Conservation (phyloP, 1,140 invertebrate species). For the Calycopis cecrops region DNA sequence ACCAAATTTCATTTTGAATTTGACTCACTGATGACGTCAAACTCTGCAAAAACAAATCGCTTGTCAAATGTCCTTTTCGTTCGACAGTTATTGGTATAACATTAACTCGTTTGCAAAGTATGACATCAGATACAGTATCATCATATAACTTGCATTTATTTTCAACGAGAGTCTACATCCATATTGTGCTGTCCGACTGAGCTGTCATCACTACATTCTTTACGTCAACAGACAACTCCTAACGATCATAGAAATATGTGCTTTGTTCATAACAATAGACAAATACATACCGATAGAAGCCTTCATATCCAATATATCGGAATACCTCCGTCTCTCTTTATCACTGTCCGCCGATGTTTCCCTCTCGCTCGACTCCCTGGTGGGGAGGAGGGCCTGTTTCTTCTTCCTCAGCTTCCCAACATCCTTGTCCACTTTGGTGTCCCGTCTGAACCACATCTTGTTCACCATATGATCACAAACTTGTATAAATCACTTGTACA, state of each 20-base stretch:
- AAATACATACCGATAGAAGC: slow-evolving; percentile 55
- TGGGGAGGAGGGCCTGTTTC: slow-evolving; percentile 47
- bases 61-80: no score
- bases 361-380: slow-evolving; percentile 63
- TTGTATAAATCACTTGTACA: background rate
- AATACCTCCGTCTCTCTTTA: slow-evolving; percentile 60
- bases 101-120: no score
- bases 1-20: no score
- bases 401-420: slow-evolving; percentile 56
- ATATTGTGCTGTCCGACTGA: no score
- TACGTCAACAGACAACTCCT: background rate
- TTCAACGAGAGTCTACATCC: no score
- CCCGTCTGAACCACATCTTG: slow-evolving; percentile 70
- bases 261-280: slow-evolving; percentile 9
- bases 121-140: no score
- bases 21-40: no score
- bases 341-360: slow-evolving; percentile 65
- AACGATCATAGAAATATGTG: slow-evolving; percentile 10
- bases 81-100: no score
- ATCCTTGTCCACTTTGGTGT: slow-evolving; percentile 55
- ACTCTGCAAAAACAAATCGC: no score
- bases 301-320: slow-evolving; percentile 63
- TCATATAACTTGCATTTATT: no score
- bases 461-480: slow-evolving; percentile 27
- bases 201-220: background rate